phyloP scores from a whole-genome alignment of 1,140 invertebrate genomes.

The Brachionus plicatilis region DNA sequence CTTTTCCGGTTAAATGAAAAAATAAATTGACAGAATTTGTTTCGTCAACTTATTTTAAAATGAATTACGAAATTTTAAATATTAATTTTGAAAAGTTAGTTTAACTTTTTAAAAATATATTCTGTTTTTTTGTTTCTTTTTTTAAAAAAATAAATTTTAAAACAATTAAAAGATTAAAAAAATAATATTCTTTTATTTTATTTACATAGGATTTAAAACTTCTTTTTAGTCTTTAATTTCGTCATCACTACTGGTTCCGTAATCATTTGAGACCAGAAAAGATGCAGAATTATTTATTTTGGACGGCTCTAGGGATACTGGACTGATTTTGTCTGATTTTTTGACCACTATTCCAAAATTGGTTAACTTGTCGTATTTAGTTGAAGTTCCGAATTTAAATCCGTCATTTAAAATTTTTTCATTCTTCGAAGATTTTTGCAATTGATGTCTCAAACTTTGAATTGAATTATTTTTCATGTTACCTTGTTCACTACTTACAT shows the following conservation, averaged over 20 bases:
- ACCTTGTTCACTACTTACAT: background rate
- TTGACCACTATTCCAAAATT: background rate
- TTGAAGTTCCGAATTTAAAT: background rate
- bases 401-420: constrained; percentile 1
- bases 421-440: background rate
- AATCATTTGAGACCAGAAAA: background rate
- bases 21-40: background rate
- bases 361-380: background rate
- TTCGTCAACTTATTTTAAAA: background rate
- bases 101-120: no score
- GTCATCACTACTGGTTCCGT: background rate
- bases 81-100: background rate
- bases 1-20: background rate
- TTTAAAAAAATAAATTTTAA: background rate
- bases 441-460: background rate
- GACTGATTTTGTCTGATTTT: background rate
- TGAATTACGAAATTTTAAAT: background rate
- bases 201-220: background rate
- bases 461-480: background rate
- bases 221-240: background rate
- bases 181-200: background rate
- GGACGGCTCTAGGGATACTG: background rate
- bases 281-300: background rate
- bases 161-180: background rate
- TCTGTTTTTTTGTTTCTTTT: no score